Base-by-base conservation (phyloP, 1,140 invertebrate genomes). In the Papilio xuthus region DNA sequence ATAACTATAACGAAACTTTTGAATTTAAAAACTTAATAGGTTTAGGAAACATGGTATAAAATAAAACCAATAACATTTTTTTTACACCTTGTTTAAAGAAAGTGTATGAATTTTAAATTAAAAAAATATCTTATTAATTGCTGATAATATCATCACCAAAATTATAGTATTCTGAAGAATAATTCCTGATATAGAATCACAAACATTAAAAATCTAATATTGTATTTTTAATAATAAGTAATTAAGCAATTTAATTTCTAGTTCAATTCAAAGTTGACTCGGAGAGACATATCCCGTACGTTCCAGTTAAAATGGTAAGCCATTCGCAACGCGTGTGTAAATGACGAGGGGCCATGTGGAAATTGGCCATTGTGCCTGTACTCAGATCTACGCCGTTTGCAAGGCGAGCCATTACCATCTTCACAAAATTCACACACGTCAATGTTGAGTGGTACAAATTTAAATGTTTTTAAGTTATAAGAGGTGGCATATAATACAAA, bases 371-470 rank as follows among this genome's bases (percentile, higher is more conserved):
- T 70, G 47, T 42, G 73, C 42, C 56, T 56, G 18, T 44, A 73
- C 32, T 56, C 47, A 77, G 74, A 78, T 78, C 44, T 41, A 50
- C 63, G 15, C 8, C 71, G 76, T 23, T 28, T 69, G 20, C n/a
- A 63, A 12, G 1, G n/a, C 20, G n/a, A 10, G 23, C 70, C 76
- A 83, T 86, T 80, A 83, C 80, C 83, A 83, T 85, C 82, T 86
- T 86, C 81, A 83, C 83, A 86, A 81, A 82, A 82, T 85, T 82
- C 75, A 70, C 44, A 78, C 77, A 71, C 78, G 76, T 47, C 23
- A 18, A 28, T 28, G 26, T 28, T 28, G 60, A 67, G 32, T 67
- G 60, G 23, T 67, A 28, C 60, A 67, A 28, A 6, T 67, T 28
- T 28, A 28, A 28, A 7, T 18, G 13, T 23, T 26, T 13, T 10